Evolutionary conservation across 2,797 vertebrate species (phyloP), one percentile per base, ranked within the genome.

Genomic region (Danio kyathit): DNA sequence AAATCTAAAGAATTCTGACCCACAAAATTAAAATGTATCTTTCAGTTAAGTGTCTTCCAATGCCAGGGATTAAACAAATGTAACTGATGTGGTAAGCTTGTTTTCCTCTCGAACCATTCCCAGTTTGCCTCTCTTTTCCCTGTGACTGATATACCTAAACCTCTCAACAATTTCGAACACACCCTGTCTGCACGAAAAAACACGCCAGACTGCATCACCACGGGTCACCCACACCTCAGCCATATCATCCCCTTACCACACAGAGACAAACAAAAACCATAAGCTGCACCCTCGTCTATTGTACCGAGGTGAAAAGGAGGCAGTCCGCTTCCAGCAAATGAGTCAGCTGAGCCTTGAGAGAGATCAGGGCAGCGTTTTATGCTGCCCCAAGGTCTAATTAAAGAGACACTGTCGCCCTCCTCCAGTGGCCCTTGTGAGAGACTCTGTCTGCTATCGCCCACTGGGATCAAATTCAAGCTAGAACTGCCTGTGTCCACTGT

Each of bases 41-140:
- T 29, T 29, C 29, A 29, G 29, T 29, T 29, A 29, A 29, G 29
- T 29, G 29, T 29, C 29, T 67, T 82, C 77, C 46, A 82, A 86
- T 82, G 79, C 74, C 92, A 85, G 92, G 92, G 91, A 90, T 92
- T 93, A 84, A 91, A 92, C 92, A 93, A 93, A 92, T 79, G 78
- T 61, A 77, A 80, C 83, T n/a, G 77, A 86, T 80, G 83, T 83
- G 82, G 48, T 80, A 70, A 82, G 83, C 74, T 75, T 74, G 40
- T 67, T 89, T 88, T 85, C 84, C 84, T 79, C 85, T 82, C 44
- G 38, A 81, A 86, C 87, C 91, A 91, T 93, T 66, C 90, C 90
- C 88, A 87, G 79, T 85, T 83, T 89, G 70, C 86, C 77, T 88
- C 87, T 87, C 85, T 79, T 79, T 82, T 60, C 21, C 57, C 19